Evolutionary conservation across 2,888 invertebrate species (phyloP), one percentile per base, ranked within the genome.

Genomic region (Ditula angustiorana): DNA sequence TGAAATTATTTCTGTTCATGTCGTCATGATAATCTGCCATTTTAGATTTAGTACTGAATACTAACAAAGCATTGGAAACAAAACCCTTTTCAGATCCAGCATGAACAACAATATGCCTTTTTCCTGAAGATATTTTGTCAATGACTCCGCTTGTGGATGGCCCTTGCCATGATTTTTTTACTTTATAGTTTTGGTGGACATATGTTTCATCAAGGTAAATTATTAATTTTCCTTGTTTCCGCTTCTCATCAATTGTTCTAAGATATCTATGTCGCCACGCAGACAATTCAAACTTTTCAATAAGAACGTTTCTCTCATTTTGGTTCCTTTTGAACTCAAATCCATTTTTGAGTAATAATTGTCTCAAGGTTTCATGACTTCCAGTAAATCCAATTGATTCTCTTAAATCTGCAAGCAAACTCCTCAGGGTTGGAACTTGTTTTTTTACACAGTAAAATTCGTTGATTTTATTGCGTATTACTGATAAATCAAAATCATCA

Each of bases 371-470:
- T 28, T 28, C 28, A 28, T 28, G 28, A 28, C 28, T 28, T 28
- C 28, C 28, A 28, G 28, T 5, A 28, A 28, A 28, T 28, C 28
- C 28, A 28, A 28, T 28, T 28, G 28, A 28, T 28, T 28, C 28
- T 28, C 28, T 28, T 28, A 28, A 28, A 28, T 28, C 28, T 28
- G 28, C 28, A 7, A 28, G 28, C 28, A 28, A 28, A 28, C 28
- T 28, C 7, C 28, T 28, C 7, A 28, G 28, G 7, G 3, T 28
- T 28, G 28, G 55, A 53, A 47, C 58, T 44, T 66, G 67, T 63
- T 63, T 57, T 67, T 67, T 35, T n/a, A 37, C 52, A 28, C 49
- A 57, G 44, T 64, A 52, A 58, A 64, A 11, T 64, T 64, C n/a
- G n/a, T n/a, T n/a, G n/a, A n/a, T n/a, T n/a, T n/a, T n/a, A n/a